Evolutionary conservation across 2,113 vertebrate species (phyloP), one percentile per base, ranked within the genome.

Genomic region (Channa argus): DNA sequence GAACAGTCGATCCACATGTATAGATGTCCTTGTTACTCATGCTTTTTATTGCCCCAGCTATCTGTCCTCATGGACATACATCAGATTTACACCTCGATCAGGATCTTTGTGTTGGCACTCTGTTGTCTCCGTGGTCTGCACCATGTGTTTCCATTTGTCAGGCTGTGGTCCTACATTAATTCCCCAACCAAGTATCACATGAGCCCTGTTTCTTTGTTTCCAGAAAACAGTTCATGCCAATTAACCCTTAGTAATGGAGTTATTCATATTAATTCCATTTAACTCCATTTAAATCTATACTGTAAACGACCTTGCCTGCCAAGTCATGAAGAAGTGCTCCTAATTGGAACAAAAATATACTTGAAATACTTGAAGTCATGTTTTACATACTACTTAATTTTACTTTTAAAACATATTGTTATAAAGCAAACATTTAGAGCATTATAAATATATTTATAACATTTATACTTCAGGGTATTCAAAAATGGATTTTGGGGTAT

Each of bases 121-220:
- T 49, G 60, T 82, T 84, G 86, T 88, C 77, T 79, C 80, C 49
- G 51, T 63, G 74, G 70, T 63, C 64, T 12, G 8, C 49, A 67
- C 5, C 91, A 92, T 90, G 82, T 91, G 90, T 90, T 89, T 84
- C 87, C 80, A 85, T 89, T 89, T 73, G 86, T 92, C 92, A 87
- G 65, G 10, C 77, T 37, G 41, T 41, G 54, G 43, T 74, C 74
- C 54, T 66, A 56, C 50, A 58, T 80, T 75, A 74, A 78, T 38
- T 15, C 77, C 39, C 39, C 66, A 66, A 34, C 54, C 5, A 12
- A 72, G 46, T 74, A 66, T 88, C 71, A 84, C 71, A 82, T 80
- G 77, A 82, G 54, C 41, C 15, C 15, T 13, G 54, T 68, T 69
- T 34, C 37, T 64, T 44, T 63, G 62, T 69, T 74, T 58, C 67